Conservation (phyloP, 2,888 invertebrate species). For the Antheraea assamensis region DNA sequence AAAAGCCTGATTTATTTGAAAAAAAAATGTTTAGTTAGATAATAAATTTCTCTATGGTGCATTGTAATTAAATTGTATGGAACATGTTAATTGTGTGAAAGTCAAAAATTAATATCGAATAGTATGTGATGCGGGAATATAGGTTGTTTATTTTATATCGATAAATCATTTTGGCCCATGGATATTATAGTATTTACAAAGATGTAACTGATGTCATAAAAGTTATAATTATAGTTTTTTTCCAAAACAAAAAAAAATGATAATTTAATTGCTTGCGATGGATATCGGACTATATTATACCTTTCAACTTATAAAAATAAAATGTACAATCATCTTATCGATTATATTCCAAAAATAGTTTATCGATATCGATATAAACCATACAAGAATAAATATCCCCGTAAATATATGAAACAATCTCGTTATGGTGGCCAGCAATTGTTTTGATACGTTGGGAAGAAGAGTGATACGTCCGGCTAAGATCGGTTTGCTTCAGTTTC, state of each 20-base stretch:
- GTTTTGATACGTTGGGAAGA: no score
- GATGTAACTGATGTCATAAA: no score
- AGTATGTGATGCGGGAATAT: constrained; percentile 2
- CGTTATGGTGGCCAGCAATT: constrained; percentile 18
- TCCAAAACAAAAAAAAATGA: no score
- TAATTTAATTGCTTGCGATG: no score
- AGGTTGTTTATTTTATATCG: constrained; percentile 37
- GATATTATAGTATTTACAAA: not conserved
- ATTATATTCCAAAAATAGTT: not conserved
- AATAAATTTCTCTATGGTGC: constrained; percentile 62
- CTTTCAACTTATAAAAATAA: no score
- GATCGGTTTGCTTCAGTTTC: no score
- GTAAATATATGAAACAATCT: constrained; percentile 30
- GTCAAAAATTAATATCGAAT: constrained; percentile 34
- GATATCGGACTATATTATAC: no score
- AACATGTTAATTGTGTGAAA: constrained; percentile 15
- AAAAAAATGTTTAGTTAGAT: constrained; percentile 45
- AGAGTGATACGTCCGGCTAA: no score
- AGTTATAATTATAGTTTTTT: no score
- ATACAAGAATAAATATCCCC: constrained; percentile 26
- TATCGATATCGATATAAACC: constrained; percentile 13
- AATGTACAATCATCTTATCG: no score
- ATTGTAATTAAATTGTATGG: constrained; percentile 44
- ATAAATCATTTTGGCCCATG: constrained; percentile 20
- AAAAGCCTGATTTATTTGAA: constrained; percentile 69